Conservation (phyloP, 2,888 invertebrate genomes). For the Megastigmus dorsalis region DNA sequence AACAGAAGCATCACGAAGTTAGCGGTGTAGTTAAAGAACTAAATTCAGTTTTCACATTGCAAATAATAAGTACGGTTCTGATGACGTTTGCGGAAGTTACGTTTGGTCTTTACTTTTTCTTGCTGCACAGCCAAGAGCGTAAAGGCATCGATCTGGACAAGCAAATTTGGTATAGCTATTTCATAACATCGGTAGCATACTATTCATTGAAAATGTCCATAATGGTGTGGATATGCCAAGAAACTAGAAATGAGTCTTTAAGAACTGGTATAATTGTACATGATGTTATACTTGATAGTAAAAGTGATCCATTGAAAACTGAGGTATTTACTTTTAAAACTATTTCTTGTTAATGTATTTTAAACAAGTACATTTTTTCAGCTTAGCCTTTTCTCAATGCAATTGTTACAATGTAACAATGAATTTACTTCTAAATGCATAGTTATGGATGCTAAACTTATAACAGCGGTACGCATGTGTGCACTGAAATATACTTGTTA, state of each 20-base stretch:
- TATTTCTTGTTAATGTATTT: background rate
- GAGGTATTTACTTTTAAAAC: slow-evolving; percentile 57
- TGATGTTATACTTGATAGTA: slow-evolving; percentile 59
- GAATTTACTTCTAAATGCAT: slow-evolving; percentile 62
- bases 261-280: slow-evolving; percentile 62
- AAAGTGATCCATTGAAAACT: slow-evolving; percentile 59
- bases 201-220: slow-evolving; percentile 60
- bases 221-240: slow-evolving; percentile 63
- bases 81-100: slow-evolving; percentile 65
- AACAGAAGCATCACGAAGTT: slow-evolving; percentile 62
- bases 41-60: slow-evolving; percentile 61
- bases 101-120: slow-evolving; percentile 65
- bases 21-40: slow-evolving; percentile 59
- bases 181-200: slow-evolving; percentile 62
- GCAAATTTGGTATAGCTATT: slow-evolving; percentile 64
- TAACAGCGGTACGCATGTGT: slow-evolving; percentile 63
- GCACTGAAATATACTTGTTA: no score
- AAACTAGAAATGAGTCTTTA: slow-evolving; percentile 60
- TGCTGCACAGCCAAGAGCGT: slow-evolving; percentile 55
- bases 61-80: slow-evolving; percentile 59
- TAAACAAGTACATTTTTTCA: slow-evolving; percentile 47
- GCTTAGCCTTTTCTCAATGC: slow-evolving; percentile 64
- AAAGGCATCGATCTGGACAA: slow-evolving; percentile 58
- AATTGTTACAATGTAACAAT: slow-evolving; percentile 63
- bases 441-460: slow-evolving; percentile 60